Percentiles rank a stretch among this genome's conserved stretches.
These are phyloP conservation scores for Palloptera scutellata DNA, from an alignment of 2,888 invertebrate species.

Conservation along the genomic window DNA sequence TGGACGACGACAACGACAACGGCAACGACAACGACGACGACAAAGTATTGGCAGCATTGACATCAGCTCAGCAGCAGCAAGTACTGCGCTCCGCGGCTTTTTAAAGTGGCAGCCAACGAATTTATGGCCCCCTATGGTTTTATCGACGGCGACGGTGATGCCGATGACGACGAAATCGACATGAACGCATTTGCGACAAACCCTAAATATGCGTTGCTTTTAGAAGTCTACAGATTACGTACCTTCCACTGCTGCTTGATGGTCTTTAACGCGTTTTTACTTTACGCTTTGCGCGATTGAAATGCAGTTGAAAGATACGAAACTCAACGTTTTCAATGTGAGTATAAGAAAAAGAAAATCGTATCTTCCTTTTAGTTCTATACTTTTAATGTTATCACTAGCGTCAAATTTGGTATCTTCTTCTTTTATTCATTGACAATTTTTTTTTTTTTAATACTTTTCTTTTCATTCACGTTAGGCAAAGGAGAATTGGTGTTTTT, in stretches of 20 bases:
- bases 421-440: no score
- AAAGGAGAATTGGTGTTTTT: not conserved
- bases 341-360: no score
- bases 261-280: not conserved
- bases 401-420: not conserved
- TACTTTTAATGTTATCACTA: not conserved
- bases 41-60: no score
- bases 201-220: not conserved
- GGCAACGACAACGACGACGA: no score
- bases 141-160: slow-evolving; percentile 53
- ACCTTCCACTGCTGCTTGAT: no score
- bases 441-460: not conserved
- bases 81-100: no score
- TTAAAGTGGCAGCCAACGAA: slow-evolving; percentile 9
- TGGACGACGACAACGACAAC: no score
- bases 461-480: not conserved
- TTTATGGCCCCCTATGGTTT: slow-evolving; percentile 41
- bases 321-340: slow-evolving; percentile 3
- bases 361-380: not conserved
- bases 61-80: no score
- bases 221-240: slow-evolving; percentile 5
- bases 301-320: slow-evolving; percentile 47
- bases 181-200: slow-evolving; percentile 57
- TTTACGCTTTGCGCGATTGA: slow-evolving; percentile 38
- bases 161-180: slow-evolving; percentile 37